Base-by-base conservation (phyloP, 2,113 vertebrate species). In the Riparia riparia region DNA sequence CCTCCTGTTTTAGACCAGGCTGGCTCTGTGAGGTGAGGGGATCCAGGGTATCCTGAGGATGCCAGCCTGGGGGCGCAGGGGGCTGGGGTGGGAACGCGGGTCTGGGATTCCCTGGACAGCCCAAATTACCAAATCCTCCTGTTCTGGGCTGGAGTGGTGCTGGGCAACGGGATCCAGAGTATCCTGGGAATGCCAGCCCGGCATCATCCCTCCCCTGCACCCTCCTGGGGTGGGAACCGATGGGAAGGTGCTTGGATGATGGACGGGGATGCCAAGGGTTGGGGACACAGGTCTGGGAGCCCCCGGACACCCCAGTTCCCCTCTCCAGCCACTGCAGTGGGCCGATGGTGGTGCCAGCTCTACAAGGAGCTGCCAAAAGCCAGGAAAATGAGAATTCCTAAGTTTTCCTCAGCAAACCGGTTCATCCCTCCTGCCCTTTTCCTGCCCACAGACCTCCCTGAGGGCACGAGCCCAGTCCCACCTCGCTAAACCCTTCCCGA, bases 241-340 rank as follows among this genome's bases (percentile, higher is more conserved):
- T 32, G 8, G 26, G 13, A 14, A 63, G 32, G 32, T 26, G 16
- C 39, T 53, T 31, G 17, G 81, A 6, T 31, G 39, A 17, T 32
- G 44, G 34, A n/a, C 57, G 57, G 44, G 3, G 20, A 45, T 37
- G 47, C 13, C 56, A 37, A 14, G 31, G 13, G 11, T 14, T 45
- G 57, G 41, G 49, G 17, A 45, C 39, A 26, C 5, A 45, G 21
- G 8, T 18, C 6, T 47, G 11, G 12, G n/a, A 73, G n/a, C 22
- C 28, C 15, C 50, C 39, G 69, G 29, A 4, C 29, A 16, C 25
- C 25, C 72, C 37, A 15, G 1, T 51, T 17, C 5, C 32, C 28
- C 80, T 14, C n/a, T 17, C 10, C 47, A 63, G 53, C 41, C 1
- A 0, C n/a, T 51, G 63, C 41, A 49, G 50, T 2, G 20, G 11